Conservation (phyloP, 2,797 vertebrate genomes). For the Diplodus sargus region DNA sequence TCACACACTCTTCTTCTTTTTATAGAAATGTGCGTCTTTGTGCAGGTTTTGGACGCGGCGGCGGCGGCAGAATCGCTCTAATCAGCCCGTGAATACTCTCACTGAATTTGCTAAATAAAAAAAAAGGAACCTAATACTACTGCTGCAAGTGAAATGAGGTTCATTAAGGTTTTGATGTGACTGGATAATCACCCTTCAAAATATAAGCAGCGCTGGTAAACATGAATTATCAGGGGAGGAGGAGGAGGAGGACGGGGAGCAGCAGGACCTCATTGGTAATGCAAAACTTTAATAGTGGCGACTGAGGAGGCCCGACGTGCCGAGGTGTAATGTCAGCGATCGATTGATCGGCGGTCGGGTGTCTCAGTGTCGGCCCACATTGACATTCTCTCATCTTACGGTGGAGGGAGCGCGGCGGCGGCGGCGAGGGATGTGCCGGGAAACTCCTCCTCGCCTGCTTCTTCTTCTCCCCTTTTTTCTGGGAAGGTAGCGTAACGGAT, state of each 20-base stretch:
- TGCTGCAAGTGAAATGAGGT: constrained; percentile 44
- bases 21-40: too few relatives aligned
- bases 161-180: constrained; percentile 72
- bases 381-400: constrained; percentile 88
- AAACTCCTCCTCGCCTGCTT: constrained; percentile 63
- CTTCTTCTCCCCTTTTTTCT: constrained; percentile 53
- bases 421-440: constrained; percentile 75
- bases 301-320: constrained; percentile 58
- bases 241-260: neutral
- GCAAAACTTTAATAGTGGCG: constrained; percentile 66
- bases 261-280: constrained; percentile 66
- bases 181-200: constrained; percentile 70
- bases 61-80: constrained; percentile 59
- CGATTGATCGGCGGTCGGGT: constrained; percentile 74
- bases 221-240: constrained; percentile 50
- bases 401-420: constrained; percentile 68
- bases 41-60: too few relatives aligned
- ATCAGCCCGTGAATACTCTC: constrained; percentile 68
- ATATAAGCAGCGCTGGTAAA: constrained; percentile 68
- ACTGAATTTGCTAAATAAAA: constrained; percentile 33
- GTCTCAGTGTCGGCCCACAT: constrained; percentile 84
- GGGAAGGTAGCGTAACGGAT: constrained; percentile 77
- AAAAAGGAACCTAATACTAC: constrained; percentile 57
- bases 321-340: constrained; percentile 80
- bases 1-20: neutral